Percentiles rank a stretch among this genome's conserved stretches.
Conservation (phyloP, 2,113 vertebrate genomes). For the Corythoichthys intestinalis region DNA sequence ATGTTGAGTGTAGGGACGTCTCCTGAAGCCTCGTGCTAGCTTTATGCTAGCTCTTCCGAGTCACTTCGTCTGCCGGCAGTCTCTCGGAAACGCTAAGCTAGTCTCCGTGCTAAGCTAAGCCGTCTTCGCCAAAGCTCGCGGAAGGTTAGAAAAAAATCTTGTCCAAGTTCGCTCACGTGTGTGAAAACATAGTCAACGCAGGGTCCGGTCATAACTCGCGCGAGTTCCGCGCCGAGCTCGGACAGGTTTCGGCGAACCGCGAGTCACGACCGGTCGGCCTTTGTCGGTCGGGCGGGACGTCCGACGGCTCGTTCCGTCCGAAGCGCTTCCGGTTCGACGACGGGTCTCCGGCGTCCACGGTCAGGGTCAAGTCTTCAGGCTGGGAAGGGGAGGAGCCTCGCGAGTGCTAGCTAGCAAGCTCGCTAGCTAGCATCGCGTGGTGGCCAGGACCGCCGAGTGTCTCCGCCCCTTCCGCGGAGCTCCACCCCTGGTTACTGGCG, state of each 20-base stretch:
- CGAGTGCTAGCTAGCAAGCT: constrained; percentile 9
- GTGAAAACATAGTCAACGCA: background rate
- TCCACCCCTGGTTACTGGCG: constrained; percentile 69
- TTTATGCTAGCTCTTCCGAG: background rate
- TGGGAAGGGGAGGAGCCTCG: constrained; percentile 21
- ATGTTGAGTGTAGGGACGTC: background rate
- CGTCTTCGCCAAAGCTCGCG: background rate
- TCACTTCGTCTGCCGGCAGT: background rate
- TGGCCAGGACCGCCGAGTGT: background rate
- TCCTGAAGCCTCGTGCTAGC: background rate
- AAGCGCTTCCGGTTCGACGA: background rate
- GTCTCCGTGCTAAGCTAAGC: background rate
- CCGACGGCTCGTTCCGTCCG: background rate
- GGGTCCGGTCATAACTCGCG: background rate
- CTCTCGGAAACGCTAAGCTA: background rate
- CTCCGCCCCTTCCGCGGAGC: constrained; percentile 44
- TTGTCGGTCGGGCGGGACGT: background rate
- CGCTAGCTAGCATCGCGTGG: constrained; percentile 5
- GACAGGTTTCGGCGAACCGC: background rate
- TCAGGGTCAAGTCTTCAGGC: constrained; percentile 61
- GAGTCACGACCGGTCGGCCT: background rate
- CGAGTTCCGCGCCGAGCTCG: background rate
- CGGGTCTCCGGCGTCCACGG: constrained; percentile 21
- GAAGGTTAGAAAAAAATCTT: background rate
- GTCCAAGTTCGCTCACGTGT: background rate